Base-by-base conservation (phyloP, 35 echinoderm and acorn worm species). In the Antedon bifida region DNA sequence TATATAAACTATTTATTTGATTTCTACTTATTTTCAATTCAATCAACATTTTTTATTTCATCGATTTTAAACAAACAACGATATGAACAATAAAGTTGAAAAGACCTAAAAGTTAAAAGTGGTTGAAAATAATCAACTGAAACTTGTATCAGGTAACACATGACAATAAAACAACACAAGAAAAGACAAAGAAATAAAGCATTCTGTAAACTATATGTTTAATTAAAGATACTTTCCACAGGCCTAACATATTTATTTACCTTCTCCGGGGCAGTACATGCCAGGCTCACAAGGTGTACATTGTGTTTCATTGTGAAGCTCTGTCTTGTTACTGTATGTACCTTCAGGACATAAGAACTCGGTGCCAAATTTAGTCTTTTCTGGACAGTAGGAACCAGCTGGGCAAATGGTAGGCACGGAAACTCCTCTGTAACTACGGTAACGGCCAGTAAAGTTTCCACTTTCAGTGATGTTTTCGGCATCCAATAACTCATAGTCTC, bases 261-360 rank as follows among this genome's bases (percentile, higher is more conserved):
- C 93, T 92, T 96, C 90, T 38, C 93, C 89, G 12, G 75, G 79
- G 46, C 93, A 96, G 77, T 92, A 96, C 93, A 92, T 96, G 30
- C 93, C 93, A 33, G 93, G 93, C 32, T 91, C 87, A 79, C 92
- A 96, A 0, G 86, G 92, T 0, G 81, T 85, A 73, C 92, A 96
- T 55, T 96, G 92, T 11, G 85, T 86, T 10, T 80, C 77, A 46
- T 90, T 88, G 78, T 91, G 87, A 10, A 96, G 86, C 21, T 88
- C 89, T 0, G 92, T 96, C 82, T 30, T 84, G 42, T 96, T 96
- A 79, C 92, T 96, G 74, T 79, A 96, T 9, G 92, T 96, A 26
- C 89, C 92, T 21, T 77, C 92, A 21, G 88, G 92, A 64, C 92
- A 96, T 4, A 96, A 87, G 36, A 91, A 96, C 80, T 96, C 78